These are phyloP conservation scores for Triops cancriformis DNA, from an alignment of 1,140 invertebrate species.

Conservation along the genomic window DNA sequence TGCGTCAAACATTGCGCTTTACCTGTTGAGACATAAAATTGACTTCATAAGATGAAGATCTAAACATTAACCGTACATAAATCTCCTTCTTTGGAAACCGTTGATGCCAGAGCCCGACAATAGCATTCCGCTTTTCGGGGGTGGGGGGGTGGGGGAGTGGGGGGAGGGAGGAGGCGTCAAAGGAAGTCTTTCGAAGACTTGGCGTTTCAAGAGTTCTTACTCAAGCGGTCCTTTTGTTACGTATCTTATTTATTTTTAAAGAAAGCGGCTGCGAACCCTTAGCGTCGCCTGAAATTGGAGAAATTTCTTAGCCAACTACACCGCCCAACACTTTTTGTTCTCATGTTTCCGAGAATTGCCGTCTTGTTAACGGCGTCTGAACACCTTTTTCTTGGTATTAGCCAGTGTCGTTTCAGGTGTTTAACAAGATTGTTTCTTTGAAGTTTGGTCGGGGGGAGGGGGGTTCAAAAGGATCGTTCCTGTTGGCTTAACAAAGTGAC, in stretches of 20 bases:
- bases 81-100: too few species aligned
- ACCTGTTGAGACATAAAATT: constrained; percentile 28
- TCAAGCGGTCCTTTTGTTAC: too few species aligned
- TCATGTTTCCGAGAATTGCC: background rate
- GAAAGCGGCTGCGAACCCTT: too few species aligned
- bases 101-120: too few species aligned
- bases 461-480: background rate
- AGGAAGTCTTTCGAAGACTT: too few species aligned
- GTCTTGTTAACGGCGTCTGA: background rate
- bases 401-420: background rate
- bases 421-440: constrained; percentile 11
- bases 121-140: too few species aligned
- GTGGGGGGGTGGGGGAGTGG: too few species aligned
- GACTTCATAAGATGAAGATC: background rate
- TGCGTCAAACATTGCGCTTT: constrained; percentile 38
- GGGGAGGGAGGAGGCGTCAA: too few species aligned
- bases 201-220: too few species aligned
- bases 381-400: background rate
- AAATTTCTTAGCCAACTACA: background rate
- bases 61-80: too few species aligned
- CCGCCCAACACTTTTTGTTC: background rate
- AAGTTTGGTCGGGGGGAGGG: background rate
- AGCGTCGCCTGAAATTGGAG: background rate
- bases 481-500: constrained; percentile 7
- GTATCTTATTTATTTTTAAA: too few species aligned